A percentile compares a stretch with the other conserved stretches of the same genome.
Conservation (phyloP, 2,113 vertebrate species). For the Etheostoma spectabile region DNA sequence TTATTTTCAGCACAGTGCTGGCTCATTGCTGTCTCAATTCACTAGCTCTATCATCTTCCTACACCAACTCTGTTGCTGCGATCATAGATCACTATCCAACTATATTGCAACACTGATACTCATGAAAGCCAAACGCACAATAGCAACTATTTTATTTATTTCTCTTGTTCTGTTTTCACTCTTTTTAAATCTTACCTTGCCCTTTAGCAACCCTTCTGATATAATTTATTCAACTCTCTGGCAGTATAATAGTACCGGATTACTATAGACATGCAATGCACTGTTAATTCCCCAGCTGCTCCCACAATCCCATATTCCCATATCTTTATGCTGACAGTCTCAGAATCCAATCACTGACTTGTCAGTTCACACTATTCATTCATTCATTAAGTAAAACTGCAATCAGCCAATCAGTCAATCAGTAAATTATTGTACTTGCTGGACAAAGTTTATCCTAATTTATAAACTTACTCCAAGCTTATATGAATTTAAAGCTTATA, state of each 20-base stretch:
- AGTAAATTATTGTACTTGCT: not conserved
- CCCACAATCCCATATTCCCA: not conserved
- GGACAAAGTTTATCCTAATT: not conserved
- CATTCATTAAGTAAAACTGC: not conserved
- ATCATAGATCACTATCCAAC: constrained; percentile 13
- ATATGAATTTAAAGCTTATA: not conserved
- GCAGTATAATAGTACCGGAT: not conserved
- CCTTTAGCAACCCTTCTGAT: not conserved
- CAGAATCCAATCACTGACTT: not conserved
- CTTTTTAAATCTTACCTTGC: not conserved
- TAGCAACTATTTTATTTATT: not conserved
- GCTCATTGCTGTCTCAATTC: constrained; percentile 23
- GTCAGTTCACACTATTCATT: not conserved
- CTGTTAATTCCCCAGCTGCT: not conserved
- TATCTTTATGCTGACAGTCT: not conserved
- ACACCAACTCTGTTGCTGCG: not conserved
- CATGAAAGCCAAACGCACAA: not conserved
- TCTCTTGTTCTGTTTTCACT: not conserved
- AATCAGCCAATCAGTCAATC: not conserved
- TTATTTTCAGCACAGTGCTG: not conserved
- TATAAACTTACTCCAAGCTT: not conserved
- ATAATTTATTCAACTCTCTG: not conserved
- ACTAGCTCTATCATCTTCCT: not conserved
- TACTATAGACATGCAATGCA: constrained; percentile 2
- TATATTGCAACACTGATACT: not conserved